These are phyloP conservation scores for Cygnus olor DNA, from an alignment of 2,797 vertebrate genomes.

Conservation along the genomic window DNA sequence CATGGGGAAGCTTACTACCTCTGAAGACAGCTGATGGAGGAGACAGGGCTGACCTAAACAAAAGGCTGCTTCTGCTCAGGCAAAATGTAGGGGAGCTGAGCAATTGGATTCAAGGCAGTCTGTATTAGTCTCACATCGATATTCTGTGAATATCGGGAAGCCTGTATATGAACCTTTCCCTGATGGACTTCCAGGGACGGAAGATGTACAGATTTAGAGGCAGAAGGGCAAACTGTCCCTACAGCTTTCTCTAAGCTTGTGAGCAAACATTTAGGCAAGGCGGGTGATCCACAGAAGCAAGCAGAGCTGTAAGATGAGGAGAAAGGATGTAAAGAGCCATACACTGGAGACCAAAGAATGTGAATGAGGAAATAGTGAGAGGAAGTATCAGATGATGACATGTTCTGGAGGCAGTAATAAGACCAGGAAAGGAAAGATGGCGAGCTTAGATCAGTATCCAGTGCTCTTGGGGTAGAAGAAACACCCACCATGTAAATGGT, in stretches of 20 bases:
- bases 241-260: background rate
- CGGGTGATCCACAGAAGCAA: background rate
- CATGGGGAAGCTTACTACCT: background rate
- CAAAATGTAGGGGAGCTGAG: background rate
- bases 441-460: background rate
- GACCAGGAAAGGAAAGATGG: background rate
- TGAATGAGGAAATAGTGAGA: background rate
- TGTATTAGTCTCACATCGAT: background rate
- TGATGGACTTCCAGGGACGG: background rate
- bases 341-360: background rate
- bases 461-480: background rate
- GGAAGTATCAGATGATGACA: too few relatives aligned
- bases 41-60: background rate
- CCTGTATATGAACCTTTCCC: background rate
- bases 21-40: background rate
- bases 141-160: background rate
- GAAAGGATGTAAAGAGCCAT: background rate
- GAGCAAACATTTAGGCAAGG: background rate
- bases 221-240: background rate
- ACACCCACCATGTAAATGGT: background rate
- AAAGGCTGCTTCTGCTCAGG: accelerated
- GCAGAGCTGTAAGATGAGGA: background rate
- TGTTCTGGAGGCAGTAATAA: too few relatives aligned
- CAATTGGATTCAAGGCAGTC: background rate
- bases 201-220: background rate